A percentile compares a stretch with the other conserved stretches of the same genome.
Conservation (phyloP, 2,797 vertebrate species). For the Scleropages formosus region DNA sequence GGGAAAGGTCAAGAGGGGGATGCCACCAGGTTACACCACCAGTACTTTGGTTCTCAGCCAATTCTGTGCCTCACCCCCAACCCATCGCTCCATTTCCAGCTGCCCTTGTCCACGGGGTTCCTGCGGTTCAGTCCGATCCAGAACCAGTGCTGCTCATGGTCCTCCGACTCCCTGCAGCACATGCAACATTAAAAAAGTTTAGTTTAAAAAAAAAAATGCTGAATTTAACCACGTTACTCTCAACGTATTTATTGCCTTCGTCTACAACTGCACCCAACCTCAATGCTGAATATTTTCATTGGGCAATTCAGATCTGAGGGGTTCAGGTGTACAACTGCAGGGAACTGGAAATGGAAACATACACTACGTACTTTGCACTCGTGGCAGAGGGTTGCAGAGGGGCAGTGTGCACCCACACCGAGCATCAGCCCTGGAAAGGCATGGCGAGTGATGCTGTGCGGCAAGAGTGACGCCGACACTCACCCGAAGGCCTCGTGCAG, state of each 20-base stretch:
- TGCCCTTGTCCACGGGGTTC: conserved; percentile 75
- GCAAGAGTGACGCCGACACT: conserved; percentile 37
- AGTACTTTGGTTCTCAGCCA: background rate
- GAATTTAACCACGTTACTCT: too few species aligned
- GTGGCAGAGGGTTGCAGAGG: too few species aligned
- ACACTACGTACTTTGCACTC: too few species aligned
- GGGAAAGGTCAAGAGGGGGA: background rate
- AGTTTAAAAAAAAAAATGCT: background rate
- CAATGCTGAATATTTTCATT: too few species aligned
- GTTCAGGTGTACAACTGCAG: too few species aligned
- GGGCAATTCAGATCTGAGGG: too few species aligned
- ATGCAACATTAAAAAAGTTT: conserved; percentile 29
- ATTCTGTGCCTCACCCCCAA: conserved; percentile 74
- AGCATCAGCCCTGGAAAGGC: background rate
- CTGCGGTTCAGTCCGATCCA: conserved; percentile 93
- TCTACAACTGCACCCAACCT: too few species aligned
- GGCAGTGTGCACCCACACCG: too few species aligned
- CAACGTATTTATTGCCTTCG: too few species aligned
- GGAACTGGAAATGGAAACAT: too few species aligned
- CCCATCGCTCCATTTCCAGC: conserved; percentile 93
- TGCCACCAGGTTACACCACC: background rate
- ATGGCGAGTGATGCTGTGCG: background rate
- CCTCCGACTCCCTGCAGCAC: conserved; percentile 75
- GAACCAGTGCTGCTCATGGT: conserved; percentile 92
- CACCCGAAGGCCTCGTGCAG: conserved; percentile 92